Percentiles rank a stretch among this genome's conserved stretches.
Conservation (phyloP, 2,113 vertebrate species). For the Silurus glanis region DNA sequence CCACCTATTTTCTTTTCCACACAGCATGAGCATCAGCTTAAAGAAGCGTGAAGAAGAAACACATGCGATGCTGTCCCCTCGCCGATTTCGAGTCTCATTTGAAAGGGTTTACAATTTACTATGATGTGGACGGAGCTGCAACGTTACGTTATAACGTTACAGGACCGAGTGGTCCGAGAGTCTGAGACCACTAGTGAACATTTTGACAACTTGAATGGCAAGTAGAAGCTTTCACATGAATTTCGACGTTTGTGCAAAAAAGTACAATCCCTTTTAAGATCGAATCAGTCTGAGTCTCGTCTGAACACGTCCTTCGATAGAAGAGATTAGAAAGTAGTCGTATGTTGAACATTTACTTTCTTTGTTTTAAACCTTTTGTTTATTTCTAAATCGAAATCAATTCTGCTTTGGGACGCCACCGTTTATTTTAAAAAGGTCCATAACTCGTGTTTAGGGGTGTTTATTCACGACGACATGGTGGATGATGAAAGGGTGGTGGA, state of each 20-base stretch:
- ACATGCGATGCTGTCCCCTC: neutral
- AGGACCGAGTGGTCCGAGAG: neutral
- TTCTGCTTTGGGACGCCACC: neutral
- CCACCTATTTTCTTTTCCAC: too few species aligned
- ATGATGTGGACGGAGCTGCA: neutral
- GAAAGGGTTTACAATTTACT: neutral
- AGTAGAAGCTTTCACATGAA: neutral
- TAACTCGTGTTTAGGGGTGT: neutral
- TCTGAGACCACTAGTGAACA: neutral
- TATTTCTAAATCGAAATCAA: neutral
- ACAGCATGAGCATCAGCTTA: neutral
- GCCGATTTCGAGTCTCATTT: neutral
- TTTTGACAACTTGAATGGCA: neutral
- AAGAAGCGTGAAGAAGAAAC: too few species aligned
- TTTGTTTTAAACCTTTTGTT: neutral
- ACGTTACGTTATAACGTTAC: too few species aligned
- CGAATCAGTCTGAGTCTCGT: neutral
- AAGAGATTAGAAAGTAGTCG: neutral
- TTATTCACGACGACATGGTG: neutral
- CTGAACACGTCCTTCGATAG: neutral
- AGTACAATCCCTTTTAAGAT: neutral
- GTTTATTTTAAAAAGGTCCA: neutral
- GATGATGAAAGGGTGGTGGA: neutral
- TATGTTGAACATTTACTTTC: neutral
- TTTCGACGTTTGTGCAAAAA: neutral